These are phyloP conservation scores for Leucozona laternaria DNA, from an alignment of 2,888 invertebrate genomes.

Conservation along the genomic window DNA sequence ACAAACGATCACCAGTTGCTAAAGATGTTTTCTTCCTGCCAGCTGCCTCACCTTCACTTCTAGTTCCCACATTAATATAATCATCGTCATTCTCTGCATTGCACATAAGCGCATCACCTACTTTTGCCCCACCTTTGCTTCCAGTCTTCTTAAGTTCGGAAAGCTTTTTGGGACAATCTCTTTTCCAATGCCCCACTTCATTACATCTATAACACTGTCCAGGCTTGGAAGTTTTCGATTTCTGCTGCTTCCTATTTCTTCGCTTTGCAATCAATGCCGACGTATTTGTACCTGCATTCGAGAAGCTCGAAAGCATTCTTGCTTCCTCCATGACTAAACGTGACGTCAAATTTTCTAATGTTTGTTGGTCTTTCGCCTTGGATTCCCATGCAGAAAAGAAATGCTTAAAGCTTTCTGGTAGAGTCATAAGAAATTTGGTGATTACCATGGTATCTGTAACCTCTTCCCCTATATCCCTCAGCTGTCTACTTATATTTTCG, in stretches of 20 bases:
- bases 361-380: neutral
- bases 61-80: no score
- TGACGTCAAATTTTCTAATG: neutral
- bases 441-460: neutral
- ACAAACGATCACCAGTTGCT: no score
- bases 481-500: neutral
- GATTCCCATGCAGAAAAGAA: neutral
- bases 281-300: neutral
- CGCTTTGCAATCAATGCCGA: neutral
- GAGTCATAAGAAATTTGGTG: neutral
- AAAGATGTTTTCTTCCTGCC: no score
- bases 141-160: neutral
- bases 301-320: neutral
- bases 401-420: neutral
- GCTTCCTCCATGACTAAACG: neutral
- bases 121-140: neutral
- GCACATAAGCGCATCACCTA: neutral
- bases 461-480: neutral
- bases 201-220: conserved; percentile 5
- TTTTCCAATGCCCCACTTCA: conserved; percentile 6
- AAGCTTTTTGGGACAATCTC: neutral
- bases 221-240: neutral
- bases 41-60: no score
- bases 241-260: conserved; percentile 1
- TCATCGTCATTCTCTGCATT: neutral